Base-by-base conservation (phyloP, 1,140 invertebrate species). In the Vanessa atalanta region DNA sequence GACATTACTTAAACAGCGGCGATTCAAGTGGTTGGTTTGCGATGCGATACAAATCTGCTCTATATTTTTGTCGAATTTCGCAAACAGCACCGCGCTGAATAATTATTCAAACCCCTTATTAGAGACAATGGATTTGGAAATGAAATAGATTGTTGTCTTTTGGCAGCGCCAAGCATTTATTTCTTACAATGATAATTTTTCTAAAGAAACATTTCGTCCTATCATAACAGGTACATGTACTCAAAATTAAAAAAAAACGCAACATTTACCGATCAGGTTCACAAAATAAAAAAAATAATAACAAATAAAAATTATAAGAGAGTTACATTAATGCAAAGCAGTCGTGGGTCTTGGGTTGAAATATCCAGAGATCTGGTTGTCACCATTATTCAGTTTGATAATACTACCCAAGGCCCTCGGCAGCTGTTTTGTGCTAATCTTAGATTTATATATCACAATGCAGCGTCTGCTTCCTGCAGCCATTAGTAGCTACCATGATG, bases 401-500 rank as follows among this genome's bases (percentile, higher is more conserved):
- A 66, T 67, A 69, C 71, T 77, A 80, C 79, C 73, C 82, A 81
- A 80, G 83, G 72, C 79, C 76, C 80, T 50, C 84, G 82, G 73
- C 76, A 81, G 82, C 79, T 48, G 75, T 82, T 82, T 83, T 75
- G 86, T 89, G 85, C 88, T 92, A 89, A 84, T 79, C 88, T 92
- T 90, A 91, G 82, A 90, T 79, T 88, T 88, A 88, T 68, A 88
- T 92, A 93, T 91, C 91, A 93, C 91, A 93, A 88, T 93, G 87
- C 82, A 84, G 79, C 78, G 80, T 84, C 87, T 85, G 83, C 91
- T 89, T 81, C 91, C 89, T 93, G 88, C 91, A 91, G 85, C 89
- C 86, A 82, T 88, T 93, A 92, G 80, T 93, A 91, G 89, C 89
- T 86, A 80, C 84, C 89, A 91, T 92, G 88, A 88, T 92, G 88